Evolutionary conservation across 2,888 invertebrate genomes (phyloP), one percentile per base, ranked within the genome.

Genomic region (Pycnomerus fuliginosus): DNA sequence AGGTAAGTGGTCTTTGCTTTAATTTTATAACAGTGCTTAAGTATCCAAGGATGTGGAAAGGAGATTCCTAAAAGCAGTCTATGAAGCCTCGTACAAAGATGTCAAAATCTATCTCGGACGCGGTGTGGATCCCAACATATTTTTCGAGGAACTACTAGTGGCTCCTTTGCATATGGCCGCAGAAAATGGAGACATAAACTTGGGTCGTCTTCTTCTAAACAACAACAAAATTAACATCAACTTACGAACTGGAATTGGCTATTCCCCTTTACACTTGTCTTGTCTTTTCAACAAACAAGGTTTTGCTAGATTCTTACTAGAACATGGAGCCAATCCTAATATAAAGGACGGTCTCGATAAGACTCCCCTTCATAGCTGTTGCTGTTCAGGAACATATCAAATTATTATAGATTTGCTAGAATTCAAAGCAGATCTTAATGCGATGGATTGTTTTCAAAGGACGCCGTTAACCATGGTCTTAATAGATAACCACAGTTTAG

Each of bases 391-490:
- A 4, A 44, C 44, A 33, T 15, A 50, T 4, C 28, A 31, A 1
- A 45, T 62, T 1, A 48, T 58, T 2, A 39, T 17, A 3, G 46
- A 48, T 12, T 40, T 65, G 30, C 28, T 62, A 1, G 23, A 44
- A 3, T 22, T 43, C 12, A 47, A 53, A 5, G 64, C 61, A 0
- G 12, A 48, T 4, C 22, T 56, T 2, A 59, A 60, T 31, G 42
- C 42, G 1, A 16, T 35, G 1, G 64, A 64, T 34, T 41, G 36
- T 25, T 65, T 61, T 29, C 60, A 56, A n/a, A 54, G 55, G 7
- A 56, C 60, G 0, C 63, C 65, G 1, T 20, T 64, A 12, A 38
- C 52, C 1, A 31, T 50, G 3, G 46, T 48, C 10, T 44, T 56
- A 1, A 52, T 55, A 2, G 58, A 60, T 12, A 27, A 31, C 12